Base-by-base conservation (phyloP, 2,797 vertebrate genomes). In the Siniperca undulata region DNA sequence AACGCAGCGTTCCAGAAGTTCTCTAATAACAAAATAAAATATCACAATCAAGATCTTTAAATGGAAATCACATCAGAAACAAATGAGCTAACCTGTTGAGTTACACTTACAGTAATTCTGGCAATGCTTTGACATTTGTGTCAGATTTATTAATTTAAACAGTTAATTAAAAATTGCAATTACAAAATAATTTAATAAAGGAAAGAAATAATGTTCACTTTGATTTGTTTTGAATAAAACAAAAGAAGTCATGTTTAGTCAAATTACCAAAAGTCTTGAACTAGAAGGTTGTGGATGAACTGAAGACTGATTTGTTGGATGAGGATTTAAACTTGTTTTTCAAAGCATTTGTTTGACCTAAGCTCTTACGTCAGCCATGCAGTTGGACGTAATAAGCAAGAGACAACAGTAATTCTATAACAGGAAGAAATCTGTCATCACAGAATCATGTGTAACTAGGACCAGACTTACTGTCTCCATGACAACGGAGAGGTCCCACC, bases 1-100 rank as follows among this genome's bases (percentile, higher is more conserved):
- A 96, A 98, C 9, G 97, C 98, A 1, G 97, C 96, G 82, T 98
- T 98, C 98, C 98, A 99, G 89, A 98, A 97, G 65, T 95, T 95
- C 42, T 91, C 96, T 96, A 82, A 77, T 34, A 65, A 73, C 64
- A 81, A 5, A 48, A 27, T 3, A 0, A 85, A 59, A 27, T n/a
- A 19, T 19, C 64, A n/a, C 12, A 0, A 13, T 74, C 12, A 66
- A 40, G 10, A 40, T 56, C 2, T 60, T 70, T 27, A 44, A 70
- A 58, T 9, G 2, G 20, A 56, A 59, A 34, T 38, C 12, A 30
- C 42, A 14, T 58, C 4, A 10, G 13, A 44, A 55, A 60, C 46
- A 60, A 55, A 69, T 19, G 7, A 68, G 22, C 0, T 38, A n/a
- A 34, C 17, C 44, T 34, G 30, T 24, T 44, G 1, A 1, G 9